Evolutionary conservation across 2,888 invertebrate genomes (phyloP), one percentile per base, ranked within the genome.

Genomic region (Platycnemis pennipes): DNA sequence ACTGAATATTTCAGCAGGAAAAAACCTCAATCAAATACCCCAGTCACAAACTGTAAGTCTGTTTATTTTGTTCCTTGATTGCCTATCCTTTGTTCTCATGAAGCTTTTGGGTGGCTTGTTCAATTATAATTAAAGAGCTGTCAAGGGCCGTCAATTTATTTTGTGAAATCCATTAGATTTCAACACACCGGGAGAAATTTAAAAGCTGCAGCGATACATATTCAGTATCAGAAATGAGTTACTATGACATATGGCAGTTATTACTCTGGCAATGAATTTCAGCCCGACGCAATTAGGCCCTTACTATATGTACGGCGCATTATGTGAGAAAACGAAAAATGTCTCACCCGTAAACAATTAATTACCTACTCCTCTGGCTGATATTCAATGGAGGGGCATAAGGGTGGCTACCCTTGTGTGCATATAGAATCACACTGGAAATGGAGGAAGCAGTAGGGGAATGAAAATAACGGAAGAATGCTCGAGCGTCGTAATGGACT

Each of bases 401-500:
- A 77, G 37, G 13, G 77, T 77, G 31, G 11, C 31, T 77, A 77
- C 11, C 1, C 77, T n/a, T 8, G 2, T 13, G 77, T 16, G 37
- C 16, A 77, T 77, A 37, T 37, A 77, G 37, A n/a, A 91, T 91
- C 44, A 63, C 69, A 13, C 44, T 5, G 31, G 69, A 69, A 91
- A 91, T 69, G 44, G 42, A 19, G 56, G 89, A 16, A 91, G 44
- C 63, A 63, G 13, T 11, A n/a, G 63, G 63, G 63, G 26, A 63
- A 63, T 3, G 31, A 37, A 77, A 77, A 77, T 77, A 69, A 91
- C 45, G 91, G 49, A 69, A 45, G 89, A 89, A 63, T 91, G 42
- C 63, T 91, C 63, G 77, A 77, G 63, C 63, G 91, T 91, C 91
- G 91, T 69, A 44, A 63, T 63, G 44, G 91, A 69, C 91, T 63